Percentiles rank a stretch among this genome's conserved stretches.
phyloP scores from a whole-genome alignment of 2,888 invertebrate species.

The Polyommatus iphigenia region DNA sequence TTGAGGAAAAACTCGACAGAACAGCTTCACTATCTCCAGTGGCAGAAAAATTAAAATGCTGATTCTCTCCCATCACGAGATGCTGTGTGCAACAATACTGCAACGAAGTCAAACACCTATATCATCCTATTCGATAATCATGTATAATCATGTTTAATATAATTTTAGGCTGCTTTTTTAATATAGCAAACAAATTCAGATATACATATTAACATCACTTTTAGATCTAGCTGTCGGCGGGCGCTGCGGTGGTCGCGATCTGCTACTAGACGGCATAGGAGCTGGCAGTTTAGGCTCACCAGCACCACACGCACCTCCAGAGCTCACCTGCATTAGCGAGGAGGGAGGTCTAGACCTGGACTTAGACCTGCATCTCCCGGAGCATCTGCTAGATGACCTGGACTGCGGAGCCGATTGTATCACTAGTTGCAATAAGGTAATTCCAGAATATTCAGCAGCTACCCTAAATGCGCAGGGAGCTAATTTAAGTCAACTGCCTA shows the following conservation, averaged over 20 bases:
- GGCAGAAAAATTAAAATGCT: no score
- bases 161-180: no score
- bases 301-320: slow-evolving; percentile 81
- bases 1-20: no score
- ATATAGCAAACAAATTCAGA: no score
- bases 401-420: slow-evolving; percentile 91
- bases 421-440: slow-evolving; percentile 89
- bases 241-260: slow-evolving; percentile 61
- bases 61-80: no score
- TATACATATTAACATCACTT: neutral
- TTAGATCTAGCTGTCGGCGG: slow-evolving; percentile 71
- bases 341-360: slow-evolving; percentile 92
- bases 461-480: no score
- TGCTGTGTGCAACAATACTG: no score
- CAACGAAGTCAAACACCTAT: no score
- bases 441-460: neutral
- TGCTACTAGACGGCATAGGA: slow-evolving; percentile 67
- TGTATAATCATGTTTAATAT: no score
- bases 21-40: no score
- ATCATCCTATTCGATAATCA: no score
- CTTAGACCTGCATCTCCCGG: slow-evolving; percentile 82
- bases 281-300: slow-evolving; percentile 71
- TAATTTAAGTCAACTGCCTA: no score
- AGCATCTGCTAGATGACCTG: slow-evolving; percentile 87
- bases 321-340: slow-evolving; percentile 91